Percentiles rank a stretch among this genome's conserved stretches.
phyloP scores from a whole-genome alignment of 2,888 invertebrate genomes.

The Branchipolynoe longqiensis region DNA sequence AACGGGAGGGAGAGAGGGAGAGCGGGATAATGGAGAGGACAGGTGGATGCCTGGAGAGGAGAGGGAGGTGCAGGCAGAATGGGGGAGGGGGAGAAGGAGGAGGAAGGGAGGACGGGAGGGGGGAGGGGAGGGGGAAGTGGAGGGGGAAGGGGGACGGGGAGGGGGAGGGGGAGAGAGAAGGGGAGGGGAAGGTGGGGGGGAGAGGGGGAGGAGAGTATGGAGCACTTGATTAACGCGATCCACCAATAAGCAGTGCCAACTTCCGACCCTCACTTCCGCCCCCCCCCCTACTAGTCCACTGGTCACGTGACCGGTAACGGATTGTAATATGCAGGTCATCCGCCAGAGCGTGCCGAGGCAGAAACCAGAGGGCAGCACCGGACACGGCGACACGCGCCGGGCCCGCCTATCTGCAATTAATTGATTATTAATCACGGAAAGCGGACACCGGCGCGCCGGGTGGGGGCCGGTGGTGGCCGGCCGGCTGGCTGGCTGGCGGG shows the following conservation, averaged over 20 bases:
- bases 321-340: constrained; percentile 28
- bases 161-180: neutral
- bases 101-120: no score
- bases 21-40: no score
- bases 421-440: constrained; percentile 52
- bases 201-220: neutral
- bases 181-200: neutral
- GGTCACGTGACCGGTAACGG: constrained; percentile 37
- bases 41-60: no score
- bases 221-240: constrained; percentile 31
- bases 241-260: neutral
- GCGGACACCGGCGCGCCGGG: constrained; percentile 22
- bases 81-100: no score
- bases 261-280: constrained; percentile 20
- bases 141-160: neutral
- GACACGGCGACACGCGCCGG: constrained; percentile 10
- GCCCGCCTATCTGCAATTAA: constrained; percentile 32
- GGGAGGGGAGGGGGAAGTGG: no score
- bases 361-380: constrained; percentile 35
- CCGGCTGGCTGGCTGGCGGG: neutral
- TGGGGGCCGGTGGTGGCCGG: neutral
- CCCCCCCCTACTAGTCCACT: neutral
- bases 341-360: neutral
- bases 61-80: no score
- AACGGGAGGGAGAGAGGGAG: no score